These are phyloP conservation scores for Drosophila trapezifrons DNA, from an alignment of 1,140 invertebrate species.

Conservation along the genomic window DNA sequence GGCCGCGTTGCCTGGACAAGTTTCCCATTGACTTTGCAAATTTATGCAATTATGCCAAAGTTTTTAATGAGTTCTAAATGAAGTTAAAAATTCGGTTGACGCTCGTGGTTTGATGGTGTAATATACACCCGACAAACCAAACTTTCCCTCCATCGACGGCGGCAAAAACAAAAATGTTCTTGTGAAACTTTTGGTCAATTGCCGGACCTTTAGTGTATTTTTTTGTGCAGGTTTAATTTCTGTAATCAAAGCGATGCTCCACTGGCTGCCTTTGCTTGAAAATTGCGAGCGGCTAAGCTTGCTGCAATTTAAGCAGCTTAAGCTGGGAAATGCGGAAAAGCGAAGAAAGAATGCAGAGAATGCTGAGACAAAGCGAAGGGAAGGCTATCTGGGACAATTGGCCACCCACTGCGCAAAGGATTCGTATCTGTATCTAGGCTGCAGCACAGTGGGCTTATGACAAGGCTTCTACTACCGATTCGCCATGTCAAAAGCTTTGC, in stretches of 20 bases:
- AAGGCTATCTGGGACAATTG: constrained; percentile 27
- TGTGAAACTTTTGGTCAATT: constrained; percentile 57
- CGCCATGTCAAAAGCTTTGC: constrained; percentile 33
- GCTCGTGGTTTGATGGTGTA: constrained; percentile 70
- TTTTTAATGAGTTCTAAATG: constrained; percentile 82
- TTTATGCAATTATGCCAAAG: constrained; percentile 82
- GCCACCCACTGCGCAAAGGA: constrained; percentile 44
- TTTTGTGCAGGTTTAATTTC: constrained; percentile 26
- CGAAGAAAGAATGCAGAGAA: not conserved
- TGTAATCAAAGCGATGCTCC: constrained; percentile 40
- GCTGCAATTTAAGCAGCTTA: constrained; percentile 47
- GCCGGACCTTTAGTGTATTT: constrained; percentile 18
- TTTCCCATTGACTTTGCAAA: constrained; percentile 80
- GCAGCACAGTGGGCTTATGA: constrained; percentile 47
- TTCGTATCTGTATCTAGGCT: constrained; percentile 44
- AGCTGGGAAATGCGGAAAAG: constrained; percentile 1
- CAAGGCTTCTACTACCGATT: constrained; percentile 42
- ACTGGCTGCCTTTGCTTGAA: constrained; percentile 11
- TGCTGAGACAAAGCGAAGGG: not conserved
- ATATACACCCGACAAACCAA: constrained; percentile 68
- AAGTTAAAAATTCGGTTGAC: constrained; percentile 79
- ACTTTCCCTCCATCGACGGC: constrained; percentile 43
- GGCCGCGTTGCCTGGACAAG: constrained; percentile 42
- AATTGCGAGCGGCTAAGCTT: constrained; percentile 21
- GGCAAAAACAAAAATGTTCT: constrained; percentile 23